Base-by-base conservation (phyloP, 30 jellyfish, hydroid and myxozoan species). In the Aurelia sp. region DNA sequence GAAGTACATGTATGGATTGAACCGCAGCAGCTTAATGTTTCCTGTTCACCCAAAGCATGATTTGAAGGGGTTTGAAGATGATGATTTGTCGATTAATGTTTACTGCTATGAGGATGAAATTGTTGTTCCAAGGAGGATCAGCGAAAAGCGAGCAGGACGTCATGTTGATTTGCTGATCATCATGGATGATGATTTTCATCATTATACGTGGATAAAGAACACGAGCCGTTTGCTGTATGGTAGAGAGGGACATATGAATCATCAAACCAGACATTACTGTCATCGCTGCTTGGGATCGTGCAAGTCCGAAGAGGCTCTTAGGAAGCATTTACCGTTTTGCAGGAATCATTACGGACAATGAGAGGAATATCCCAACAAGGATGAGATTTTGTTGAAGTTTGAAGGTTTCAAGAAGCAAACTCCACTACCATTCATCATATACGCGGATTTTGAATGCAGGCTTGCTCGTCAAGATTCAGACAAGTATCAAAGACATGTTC, bases 51-150 rank as follows among this genome's bases (percentile, higher is more conserved):
- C 13, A 20, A 60, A 48, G 62, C n/a, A n/a, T n/a, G n/a, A n/a
- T n/a, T n/a, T n/a, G n/a, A n/a, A n/a, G n/a, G n/a, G n/a, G n/a
- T n/a, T 77, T 24, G 88, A 77, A 60, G 20, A 24, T 10, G 15
- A 77, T 58, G 55, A 77, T 58, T 0, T 77, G 10, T 77, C 80
- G 5, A n/a, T 77, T 0, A 77, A 77, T 44, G 50, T 77, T 20
- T 21, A 35, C 41, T 81, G 61, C 4, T 51, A 48, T 11, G 27
- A 63, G 27, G 82, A 61, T 16, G 60, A 60, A 33, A 31, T 19
- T 4, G 22, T 12, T 69, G 63, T 16, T 4, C 35, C 19, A 11
- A 12, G 21, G 10, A 44, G 81, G 8, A 27, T 18, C 5, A 27
- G 30, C 44, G 52, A 20, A 5, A 30, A 66, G n/a, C 4, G 52